phyloP scores from a whole-genome alignment of 2,888 invertebrate species.

The Galerucella calmariensis region DNA sequence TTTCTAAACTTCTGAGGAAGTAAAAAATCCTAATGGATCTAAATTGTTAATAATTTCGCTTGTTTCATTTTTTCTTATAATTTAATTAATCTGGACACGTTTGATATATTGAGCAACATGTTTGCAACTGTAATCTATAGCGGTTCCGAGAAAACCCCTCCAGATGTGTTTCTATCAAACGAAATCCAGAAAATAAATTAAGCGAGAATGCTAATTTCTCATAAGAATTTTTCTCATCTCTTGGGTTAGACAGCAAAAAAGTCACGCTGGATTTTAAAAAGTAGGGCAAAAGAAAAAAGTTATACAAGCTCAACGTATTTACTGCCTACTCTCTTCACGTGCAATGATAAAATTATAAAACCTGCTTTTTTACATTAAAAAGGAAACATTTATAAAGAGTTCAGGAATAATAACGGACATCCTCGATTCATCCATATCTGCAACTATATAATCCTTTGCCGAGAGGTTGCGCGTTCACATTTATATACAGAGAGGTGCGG shows the following conservation, averaged over 20 bases:
- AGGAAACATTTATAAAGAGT: too few species aligned
- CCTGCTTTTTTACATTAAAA: too few species aligned
- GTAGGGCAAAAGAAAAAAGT: neutral
- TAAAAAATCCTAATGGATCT: too few species aligned
- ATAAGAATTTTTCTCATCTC: constrained; percentile 1
- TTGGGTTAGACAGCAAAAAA: constrained; percentile 1
- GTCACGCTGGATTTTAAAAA: neutral
- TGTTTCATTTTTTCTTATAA: neutral
- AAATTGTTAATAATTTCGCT: too few species aligned
- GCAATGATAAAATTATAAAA: too few species aligned
- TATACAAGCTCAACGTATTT: neutral
- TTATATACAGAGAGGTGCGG: too few species aligned
- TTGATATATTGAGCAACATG: neutral
- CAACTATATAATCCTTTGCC: too few species aligned
- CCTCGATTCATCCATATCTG: too few species aligned
- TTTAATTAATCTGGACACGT: neutral
- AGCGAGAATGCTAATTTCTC: constrained; percentile 7
- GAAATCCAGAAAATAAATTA: constrained; percentile 12
- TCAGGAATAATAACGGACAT: too few species aligned
- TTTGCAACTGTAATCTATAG: neutral
- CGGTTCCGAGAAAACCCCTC: neutral
- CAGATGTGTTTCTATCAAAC: neutral
- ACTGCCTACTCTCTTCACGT: too few species aligned
- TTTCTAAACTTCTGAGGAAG: too few species aligned
- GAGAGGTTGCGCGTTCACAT: too few species aligned